Conservation (phyloP, 2,113 vertebrate species). For the Casuarius casuarius region DNA sequence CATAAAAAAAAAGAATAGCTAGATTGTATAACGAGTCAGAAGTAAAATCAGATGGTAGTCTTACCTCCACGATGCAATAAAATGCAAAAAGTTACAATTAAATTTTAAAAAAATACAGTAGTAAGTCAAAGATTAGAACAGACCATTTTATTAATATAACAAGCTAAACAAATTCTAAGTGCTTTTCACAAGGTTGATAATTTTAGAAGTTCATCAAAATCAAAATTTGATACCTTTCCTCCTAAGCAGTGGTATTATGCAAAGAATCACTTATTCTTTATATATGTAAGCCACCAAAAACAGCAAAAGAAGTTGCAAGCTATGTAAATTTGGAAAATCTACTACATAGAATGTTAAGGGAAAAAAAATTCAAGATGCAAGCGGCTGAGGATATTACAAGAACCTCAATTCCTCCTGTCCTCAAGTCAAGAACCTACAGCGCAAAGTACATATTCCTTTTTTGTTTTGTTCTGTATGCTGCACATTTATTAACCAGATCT, state of each 20-base stretch:
- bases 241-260: background rate
- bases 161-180: background rate
- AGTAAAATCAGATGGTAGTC: background rate
- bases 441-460: background rate
- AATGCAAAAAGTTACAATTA: background rate
- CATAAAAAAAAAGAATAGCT: background rate
- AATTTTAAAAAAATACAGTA: background rate
- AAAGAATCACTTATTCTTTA: background rate
- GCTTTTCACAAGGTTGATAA: background rate
- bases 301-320: slow-evolving; percentile 36
- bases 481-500: background rate
- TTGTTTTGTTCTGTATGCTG: background rate
- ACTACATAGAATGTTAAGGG: background rate
- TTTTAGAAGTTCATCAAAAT: background rate
- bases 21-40: background rate
- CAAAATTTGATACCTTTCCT: background rate
- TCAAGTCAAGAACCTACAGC: background rate
- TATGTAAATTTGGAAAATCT: background rate
- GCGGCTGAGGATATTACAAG: background rate
- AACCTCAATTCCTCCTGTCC: rapidly evolving
- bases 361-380: background rate
- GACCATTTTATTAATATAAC: background rate
- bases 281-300: background rate
- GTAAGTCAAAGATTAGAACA: background rate
- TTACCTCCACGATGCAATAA: background rate